Base-by-base conservation (phyloP, 2,113 vertebrate genomes). In the Psittacus erithacus region DNA sequence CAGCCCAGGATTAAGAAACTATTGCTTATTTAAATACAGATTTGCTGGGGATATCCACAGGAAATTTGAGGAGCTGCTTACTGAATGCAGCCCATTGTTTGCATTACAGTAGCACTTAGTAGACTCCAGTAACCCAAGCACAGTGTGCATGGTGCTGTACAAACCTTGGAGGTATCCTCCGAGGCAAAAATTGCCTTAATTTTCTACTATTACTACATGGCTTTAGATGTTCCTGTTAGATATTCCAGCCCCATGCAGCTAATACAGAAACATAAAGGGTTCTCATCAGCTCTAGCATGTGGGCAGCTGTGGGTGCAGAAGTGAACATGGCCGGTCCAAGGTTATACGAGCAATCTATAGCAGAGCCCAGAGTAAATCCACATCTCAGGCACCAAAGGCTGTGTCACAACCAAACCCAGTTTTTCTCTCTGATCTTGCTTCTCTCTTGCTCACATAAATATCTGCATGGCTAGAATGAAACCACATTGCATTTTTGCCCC, bases 41-140 rank as follows among this genome's bases (percentile, higher is more conserved):
- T 95, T 89, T 96, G 65, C 80, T 82, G 75, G 91, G 93, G 84
- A 93, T 95, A 82, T 83, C 79, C 95, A 70, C 78, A 80, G 91
- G 94, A 93, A 97, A 95, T 91, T 79, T 82, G 92, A 95, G 84
- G 60, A 92, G 69, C 84, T 86, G 88, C 96, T 92, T 80, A 25
- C 91, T 96, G 95, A 96, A 96, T 93, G 91, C 92, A 93, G 93
- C 44, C 86, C 91, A 91, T 96, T 97, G 92, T 96, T 91, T 87
- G 86, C 75, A 1, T 65, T 69, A 80, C 69, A 91, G 93, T 60
- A 92, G 91, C 83, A 69, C 38, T 7, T 47, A 14, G 52, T 73
- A 89, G 91, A 41, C 59, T 79, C 19, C 83, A 73, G 92, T 81
- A 79, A 65, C 49, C 55, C 84, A 57, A 71, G 86, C 93, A 33